These are phyloP conservation scores for Strix uralensis DNA, from an alignment of 2,113 vertebrate species.

Conservation along the genomic window DNA sequence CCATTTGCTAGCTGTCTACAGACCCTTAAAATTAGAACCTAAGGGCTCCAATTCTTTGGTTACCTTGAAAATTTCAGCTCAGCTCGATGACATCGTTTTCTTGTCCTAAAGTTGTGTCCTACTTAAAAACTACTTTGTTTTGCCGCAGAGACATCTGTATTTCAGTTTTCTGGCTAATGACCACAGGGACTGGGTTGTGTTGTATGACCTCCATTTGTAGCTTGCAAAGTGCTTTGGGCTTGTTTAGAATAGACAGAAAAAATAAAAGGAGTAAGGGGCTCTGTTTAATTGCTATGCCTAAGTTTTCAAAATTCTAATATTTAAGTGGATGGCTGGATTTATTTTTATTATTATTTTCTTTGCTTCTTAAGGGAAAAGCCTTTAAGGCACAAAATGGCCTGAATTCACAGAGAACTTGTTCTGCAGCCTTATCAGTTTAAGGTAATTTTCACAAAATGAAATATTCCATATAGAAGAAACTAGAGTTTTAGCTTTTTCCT, in stretches of 20 bases:
- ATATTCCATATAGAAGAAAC: not conserved
- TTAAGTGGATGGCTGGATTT: not conserved
- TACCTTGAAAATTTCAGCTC: conserved; percentile 9
- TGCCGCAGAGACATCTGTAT: conserved; percentile 46
- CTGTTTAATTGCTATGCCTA: not conserved
- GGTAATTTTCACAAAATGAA: not conserved
- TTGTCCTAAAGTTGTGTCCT: conserved; percentile 48
- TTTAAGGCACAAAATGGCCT: conserved; percentile 2
- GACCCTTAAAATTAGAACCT: not conserved
- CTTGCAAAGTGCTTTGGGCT: not conserved
- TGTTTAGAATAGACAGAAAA: not conserved
- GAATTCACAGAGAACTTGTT: not conserved
- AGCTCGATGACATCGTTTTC: not conserved
- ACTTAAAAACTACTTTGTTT: conserved; percentile 55
- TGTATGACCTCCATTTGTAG: conserved; percentile 26
- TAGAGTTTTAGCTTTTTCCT: not conserved
- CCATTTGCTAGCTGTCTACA: not conserved
- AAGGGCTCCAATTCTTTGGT: not conserved
- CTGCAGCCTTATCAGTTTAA: fast-evolving
- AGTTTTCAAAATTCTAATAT: conserved; percentile 7
- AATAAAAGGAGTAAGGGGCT: not conserved
- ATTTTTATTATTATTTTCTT: not conserved
- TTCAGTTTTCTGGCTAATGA: conserved; percentile 62
- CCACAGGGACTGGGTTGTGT: conserved; percentile 43
- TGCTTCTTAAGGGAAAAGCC: not conserved